Base-by-base conservation (phyloP, 2,797 vertebrate species). In the Sebastes trivittatus region DNA sequence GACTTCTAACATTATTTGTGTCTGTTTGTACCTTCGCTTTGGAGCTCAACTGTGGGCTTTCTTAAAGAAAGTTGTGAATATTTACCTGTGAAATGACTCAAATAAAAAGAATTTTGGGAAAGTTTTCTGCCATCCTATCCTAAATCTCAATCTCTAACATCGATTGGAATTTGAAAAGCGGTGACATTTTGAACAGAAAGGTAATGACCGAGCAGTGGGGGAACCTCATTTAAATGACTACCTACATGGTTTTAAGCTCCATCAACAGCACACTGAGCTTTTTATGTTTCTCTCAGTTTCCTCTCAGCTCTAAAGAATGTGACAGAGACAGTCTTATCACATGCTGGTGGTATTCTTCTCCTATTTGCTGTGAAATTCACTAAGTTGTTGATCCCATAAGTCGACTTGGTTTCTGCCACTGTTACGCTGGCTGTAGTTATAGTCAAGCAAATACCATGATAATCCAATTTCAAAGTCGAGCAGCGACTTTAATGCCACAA, bases 381-480 rank as follows among this genome's bases (percentile, higher is more conserved):
- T 69, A 84, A 78, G 74, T 78, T 78, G 67, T 70, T 86, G 81
- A 88, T 88, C 87, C 81, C 60, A 56, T 82, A 86, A 88, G 72
- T 79, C 72, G 65, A 77, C 78, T 79, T 64, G 75, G 71, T 79
- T 77, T 64, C 25, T 72, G 69, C 73, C 69, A 54, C 72, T 75
- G 59, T 80, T 72, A 59, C 29, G 18, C 60, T 71, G 32, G 54
- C 74, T 78, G 13, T 25, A 27, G 76, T 78, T 73, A 73, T 60
- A 80, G 78, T 76, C 42, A 66, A 69, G 68, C 80, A 80, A 84
- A 82, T 65, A 59, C 60, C 75, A 49, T 36, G 66, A 82, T 82
- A 75, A 85, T 87, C 82, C 77, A 75, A 80, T 87, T 85, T 80
- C 27, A 61, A 46, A 78, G 64, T 63, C 23, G n/a, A 55, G 73